phyloP scores from a whole-genome alignment of 1,140 invertebrate species.

The Idris sp. region DNA sequence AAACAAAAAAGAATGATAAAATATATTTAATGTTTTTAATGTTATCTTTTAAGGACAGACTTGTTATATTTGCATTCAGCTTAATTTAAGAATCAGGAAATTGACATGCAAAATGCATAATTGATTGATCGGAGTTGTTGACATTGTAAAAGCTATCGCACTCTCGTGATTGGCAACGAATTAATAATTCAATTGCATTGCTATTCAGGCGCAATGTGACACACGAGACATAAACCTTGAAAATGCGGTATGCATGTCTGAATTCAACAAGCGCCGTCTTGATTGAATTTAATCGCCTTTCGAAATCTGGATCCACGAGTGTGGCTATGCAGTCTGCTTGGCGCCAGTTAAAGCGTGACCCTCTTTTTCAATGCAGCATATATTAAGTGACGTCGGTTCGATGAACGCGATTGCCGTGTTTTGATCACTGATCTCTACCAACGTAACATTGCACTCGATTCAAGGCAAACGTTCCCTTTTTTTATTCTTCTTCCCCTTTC shows the following conservation, averaged over 20 bases:
- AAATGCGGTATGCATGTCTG: constrained; percentile 52
- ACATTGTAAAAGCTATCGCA: constrained; percentile 35
- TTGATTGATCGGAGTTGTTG: constrained; percentile 27
- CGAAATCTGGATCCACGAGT: constrained; percentile 64
- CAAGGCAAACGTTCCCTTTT: constrained; percentile 34
- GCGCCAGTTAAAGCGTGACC: constrained; percentile 58
- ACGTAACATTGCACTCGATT: constrained; percentile 53
- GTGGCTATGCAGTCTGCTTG: constrained; percentile 57
- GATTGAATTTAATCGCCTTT: constrained; percentile 63
- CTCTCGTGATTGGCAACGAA: constrained; percentile 47
- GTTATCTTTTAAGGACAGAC: too few relatives aligned
- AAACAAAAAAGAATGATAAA: too few relatives aligned
- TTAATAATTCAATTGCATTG: constrained; percentile 56
- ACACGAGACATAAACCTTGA: constrained; percentile 50
- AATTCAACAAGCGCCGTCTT: constrained; percentile 51
- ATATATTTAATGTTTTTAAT: too few relatives aligned
- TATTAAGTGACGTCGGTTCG: constrained; percentile 58
- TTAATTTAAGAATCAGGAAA: too few relatives aligned
- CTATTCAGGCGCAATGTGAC: constrained; percentile 42
- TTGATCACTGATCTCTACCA: constrained; percentile 49
- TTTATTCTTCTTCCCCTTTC: too few relatives aligned
- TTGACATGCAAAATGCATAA: constrained; percentile 15
- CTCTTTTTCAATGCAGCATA: constrained; percentile 60
- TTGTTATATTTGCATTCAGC: too few relatives aligned
- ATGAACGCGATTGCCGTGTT: constrained; percentile 59